Conservation (phyloP, 2,888 invertebrate species). For the Scaptodrosophila latifasciaeformis region DNA sequence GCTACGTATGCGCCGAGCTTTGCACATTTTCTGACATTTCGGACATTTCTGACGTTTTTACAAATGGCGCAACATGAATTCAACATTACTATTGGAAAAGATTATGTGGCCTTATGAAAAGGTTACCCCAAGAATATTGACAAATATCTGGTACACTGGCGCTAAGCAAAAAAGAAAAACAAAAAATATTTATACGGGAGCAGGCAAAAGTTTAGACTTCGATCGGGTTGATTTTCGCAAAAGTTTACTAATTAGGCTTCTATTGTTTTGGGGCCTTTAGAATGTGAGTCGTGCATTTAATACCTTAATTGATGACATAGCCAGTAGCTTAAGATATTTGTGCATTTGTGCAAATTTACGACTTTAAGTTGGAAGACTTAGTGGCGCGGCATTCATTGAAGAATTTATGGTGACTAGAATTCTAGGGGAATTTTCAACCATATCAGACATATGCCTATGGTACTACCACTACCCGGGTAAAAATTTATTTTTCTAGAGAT, state of each 20-base stretch:
- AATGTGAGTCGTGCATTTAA: conserved; percentile 45
- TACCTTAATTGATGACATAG: conserved; percentile 57
- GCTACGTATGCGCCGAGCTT: conserved; percentile 10
- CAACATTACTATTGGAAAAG: conserved; percentile 51
- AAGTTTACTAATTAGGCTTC: too few relatives aligned
- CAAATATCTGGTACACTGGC: conserved; percentile 1
- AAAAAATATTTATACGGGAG: background rate
- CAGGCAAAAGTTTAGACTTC: too few relatives aligned
- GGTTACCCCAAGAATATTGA: background rate
- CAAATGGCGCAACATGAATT: conserved; percentile 66
- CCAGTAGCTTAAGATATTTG: conserved; percentile 44
- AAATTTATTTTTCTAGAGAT: too few relatives aligned
- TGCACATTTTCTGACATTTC: conserved; percentile 25
- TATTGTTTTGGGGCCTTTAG: too few relatives aligned
- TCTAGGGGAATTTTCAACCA: conserved; percentile 24
- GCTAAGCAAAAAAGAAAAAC: background rate
- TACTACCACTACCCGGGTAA: too few relatives aligned
- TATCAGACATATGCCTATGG: background rate
- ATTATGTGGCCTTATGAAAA: conserved; percentile 10
- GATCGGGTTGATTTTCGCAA: too few relatives aligned
- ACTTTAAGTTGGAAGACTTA: conserved; percentile 55
- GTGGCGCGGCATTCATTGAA: conserved; percentile 36
- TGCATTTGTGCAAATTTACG: conserved; percentile 40
- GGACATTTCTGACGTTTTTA: conserved; percentile 36
- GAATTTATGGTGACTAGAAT: conserved; percentile 43